Conservation (phyloP, 1,140 invertebrate genomes). For the Diuraphis noxia region DNA sequence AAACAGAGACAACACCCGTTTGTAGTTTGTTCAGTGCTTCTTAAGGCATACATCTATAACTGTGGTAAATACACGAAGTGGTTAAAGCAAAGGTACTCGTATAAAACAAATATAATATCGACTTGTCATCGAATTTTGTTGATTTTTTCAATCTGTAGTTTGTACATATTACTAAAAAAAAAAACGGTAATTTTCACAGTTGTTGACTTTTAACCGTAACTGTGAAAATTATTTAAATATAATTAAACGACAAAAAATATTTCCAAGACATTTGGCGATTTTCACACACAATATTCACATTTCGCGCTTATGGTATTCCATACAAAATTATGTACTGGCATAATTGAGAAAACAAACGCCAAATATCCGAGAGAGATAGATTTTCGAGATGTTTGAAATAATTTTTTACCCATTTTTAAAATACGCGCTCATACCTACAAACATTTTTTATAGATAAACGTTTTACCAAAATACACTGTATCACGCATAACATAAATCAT, state of each 20-base stretch:
- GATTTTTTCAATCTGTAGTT: too few relatives aligned
- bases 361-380: not conserved
- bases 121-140: too few relatives aligned
- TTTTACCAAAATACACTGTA: not conserved
- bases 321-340: not conserved
- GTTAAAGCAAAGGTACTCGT: too few relatives aligned
- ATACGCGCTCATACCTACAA: not conserved
- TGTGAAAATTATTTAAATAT: not conserved
- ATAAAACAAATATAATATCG: too few relatives aligned
- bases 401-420: not conserved
- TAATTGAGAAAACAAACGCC: not conserved
- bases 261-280: too few relatives aligned
- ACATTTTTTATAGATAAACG: not conserved
- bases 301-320: not conserved
- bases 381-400: not conserved
- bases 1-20: too few relatives aligned
- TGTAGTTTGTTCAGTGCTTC: too few relatives aligned
- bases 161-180: too few relatives aligned
- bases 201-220: not conserved
- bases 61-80: too few relatives aligned
- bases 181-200: too few relatives aligned
- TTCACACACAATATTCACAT: not conserved
- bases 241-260: not conserved
- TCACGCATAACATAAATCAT: slow-evolving; percentile 7
- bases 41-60: too few relatives aligned